These are phyloP conservation scores for Sceliomorpha sp. DNA, from an alignment of 2,888 invertebrate species.

Conservation along the genomic window DNA sequence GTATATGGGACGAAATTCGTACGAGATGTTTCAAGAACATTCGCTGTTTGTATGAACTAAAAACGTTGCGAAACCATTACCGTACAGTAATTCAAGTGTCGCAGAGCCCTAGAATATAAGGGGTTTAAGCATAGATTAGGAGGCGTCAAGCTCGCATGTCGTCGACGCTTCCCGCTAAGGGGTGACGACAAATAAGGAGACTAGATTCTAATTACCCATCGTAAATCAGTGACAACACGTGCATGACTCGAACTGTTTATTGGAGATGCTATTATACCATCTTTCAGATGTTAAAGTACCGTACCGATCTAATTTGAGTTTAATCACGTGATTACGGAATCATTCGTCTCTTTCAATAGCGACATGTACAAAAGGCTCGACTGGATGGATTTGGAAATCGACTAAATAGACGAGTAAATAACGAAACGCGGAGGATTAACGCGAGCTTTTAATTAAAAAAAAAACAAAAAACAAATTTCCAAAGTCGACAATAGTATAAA, in stretches of 20 bases:
- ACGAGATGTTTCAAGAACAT: slow-evolving; percentile 25
- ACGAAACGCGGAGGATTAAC: too few species aligned
- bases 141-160: slow-evolving; percentile 76
- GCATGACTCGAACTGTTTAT: slow-evolving; percentile 77
- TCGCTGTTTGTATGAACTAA: slow-evolving; percentile 49
- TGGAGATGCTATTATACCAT: slow-evolving; percentile 66
- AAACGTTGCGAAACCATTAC: slow-evolving; percentile 50
- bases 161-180: slow-evolving; percentile 70
- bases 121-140: slow-evolving; percentile 73
- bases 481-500: too few species aligned
- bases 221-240: slow-evolving; percentile 80
- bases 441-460: too few species aligned
- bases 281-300: slow-evolving; percentile 66
- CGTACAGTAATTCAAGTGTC: slow-evolving; percentile 57
- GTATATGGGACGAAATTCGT: too few species aligned
- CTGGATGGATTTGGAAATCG: too few species aligned
- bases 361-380: too few species aligned
- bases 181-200: slow-evolving; percentile 76
- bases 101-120: slow-evolving; percentile 51
- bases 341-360: slow-evolving; percentile 43
- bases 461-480: too few species aligned
- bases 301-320: slow-evolving; percentile 70
- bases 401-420: too few species aligned
- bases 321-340: slow-evolving; percentile 62
- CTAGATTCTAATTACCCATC: slow-evolving; percentile 78